Conservation (phyloP, 2,888 invertebrate species). For the Lomographa bimaculata region DNA sequence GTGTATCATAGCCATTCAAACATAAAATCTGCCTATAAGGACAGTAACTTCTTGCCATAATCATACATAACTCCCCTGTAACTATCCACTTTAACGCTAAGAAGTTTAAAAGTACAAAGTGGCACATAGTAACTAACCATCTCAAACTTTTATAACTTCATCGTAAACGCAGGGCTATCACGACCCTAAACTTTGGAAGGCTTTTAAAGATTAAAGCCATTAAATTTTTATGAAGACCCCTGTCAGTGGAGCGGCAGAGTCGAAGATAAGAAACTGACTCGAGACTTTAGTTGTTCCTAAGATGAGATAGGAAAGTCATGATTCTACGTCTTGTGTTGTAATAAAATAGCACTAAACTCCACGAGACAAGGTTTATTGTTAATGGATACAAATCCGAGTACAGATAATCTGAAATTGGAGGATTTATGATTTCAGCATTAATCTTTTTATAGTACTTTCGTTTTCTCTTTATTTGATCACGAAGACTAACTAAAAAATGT, state of each 20-base stretch:
- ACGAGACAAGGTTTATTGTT: conserved; percentile 24
- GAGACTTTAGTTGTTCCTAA: conserved; percentile 46
- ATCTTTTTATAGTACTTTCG: too few relatives aligned
- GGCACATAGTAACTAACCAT: conserved; percentile 42
- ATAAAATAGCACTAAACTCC: conserved; percentile 26
- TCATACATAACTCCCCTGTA: conserved; percentile 4
- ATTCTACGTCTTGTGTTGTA: conserved; percentile 31
- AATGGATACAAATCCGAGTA: conserved; percentile 21
- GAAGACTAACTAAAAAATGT: too few relatives aligned
- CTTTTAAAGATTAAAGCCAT: conserved; percentile 73
- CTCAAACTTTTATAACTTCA: conserved; percentile 56
- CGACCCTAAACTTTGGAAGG: conserved; percentile 62
- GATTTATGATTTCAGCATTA: conserved; percentile 10
- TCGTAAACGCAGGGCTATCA: conserved; percentile 65
- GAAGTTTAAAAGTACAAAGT: conserved; percentile 42
- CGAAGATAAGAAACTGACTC: conserved; percentile 56
- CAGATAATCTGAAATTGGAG: conserved; percentile 18
- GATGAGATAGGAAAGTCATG: conserved; percentile 35
- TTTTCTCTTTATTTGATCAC: too few relatives aligned
- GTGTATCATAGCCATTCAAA: too few relatives aligned
- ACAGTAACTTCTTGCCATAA: too few relatives aligned
- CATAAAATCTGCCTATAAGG: too few relatives aligned
- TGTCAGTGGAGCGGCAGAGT: conserved; percentile 58
- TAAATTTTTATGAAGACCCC: conserved; percentile 74
- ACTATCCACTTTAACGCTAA: conserved; percentile 18